phyloP scores from a whole-genome alignment of 2,113 vertebrate species.

The Deroptyus accipitrinus region DNA sequence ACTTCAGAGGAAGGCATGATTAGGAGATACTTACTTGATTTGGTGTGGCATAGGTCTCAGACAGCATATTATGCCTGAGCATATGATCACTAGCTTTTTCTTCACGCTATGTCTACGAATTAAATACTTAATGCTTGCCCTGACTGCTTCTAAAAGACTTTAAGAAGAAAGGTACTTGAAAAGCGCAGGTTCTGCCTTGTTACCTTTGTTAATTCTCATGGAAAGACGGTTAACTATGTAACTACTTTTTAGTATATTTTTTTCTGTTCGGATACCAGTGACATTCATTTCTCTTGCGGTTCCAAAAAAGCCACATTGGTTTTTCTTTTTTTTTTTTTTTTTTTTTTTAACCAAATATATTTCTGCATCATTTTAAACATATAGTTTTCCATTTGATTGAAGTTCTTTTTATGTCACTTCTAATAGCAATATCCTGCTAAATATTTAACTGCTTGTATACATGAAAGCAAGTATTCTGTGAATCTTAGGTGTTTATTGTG shows the following conservation, averaged over 20 bases:
- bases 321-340: neutral
- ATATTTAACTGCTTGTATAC: neutral
- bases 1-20: neutral
- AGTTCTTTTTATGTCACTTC: neutral
- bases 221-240: neutral
- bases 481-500: neutral
- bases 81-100: neutral
- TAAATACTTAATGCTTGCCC: neutral
- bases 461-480: neutral
- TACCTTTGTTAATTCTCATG: neutral
- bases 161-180: neutral
- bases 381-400: neutral
- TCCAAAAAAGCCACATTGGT: neutral
- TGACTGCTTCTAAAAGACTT: neutral
- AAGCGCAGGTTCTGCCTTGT: neutral
- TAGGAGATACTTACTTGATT: neutral
- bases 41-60: neutral
- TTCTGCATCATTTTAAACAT: neutral
- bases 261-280: neutral
- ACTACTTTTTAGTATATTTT: neutral
- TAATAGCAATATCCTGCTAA: neutral
- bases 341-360: neutral
- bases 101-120: rapidly evolving
- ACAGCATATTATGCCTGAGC: rapidly evolving
- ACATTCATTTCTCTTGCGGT: rapidly evolving